Base-by-base conservation (phyloP, 2,888 invertebrate genomes). In the Scrobipalpa costella region DNA sequence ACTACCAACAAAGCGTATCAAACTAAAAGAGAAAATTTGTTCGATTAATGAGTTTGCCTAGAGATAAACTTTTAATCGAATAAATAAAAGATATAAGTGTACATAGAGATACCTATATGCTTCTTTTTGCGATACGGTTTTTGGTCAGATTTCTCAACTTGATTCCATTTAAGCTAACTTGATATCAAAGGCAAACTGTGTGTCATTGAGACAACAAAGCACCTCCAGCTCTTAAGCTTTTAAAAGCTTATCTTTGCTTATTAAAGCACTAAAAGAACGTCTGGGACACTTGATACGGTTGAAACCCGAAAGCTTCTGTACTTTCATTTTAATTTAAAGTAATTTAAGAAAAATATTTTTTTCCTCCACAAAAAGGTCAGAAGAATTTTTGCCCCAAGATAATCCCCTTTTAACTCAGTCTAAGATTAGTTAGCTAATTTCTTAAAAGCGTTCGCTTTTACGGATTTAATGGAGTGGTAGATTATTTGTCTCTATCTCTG, bases 381-480 rank as follows among this genome's bases (percentile, higher is more conserved):
- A 67, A 65, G 63, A 63, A 61, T 71, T 73, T 74, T 73, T 71
- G 70, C 74, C 67, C 67, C 69, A 61, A 72, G 67, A 73, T 82
- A 84, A 84, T 80, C 80, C 75, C 71, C 76, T 79, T 78, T 78
- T 76, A 81, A 77, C 78, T 75, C 73, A 73, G 73, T 71, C 72
- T 73, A 70, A 82, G 85, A 86, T 86, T 85, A 86, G 82, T 79
- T 74, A 66, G 79, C 84, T 85, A 86, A 86, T 87, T 85, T 86
- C 83, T 83, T 86, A 83, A 88, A 87, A 86, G 86, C 86, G 77
- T 83, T 83, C 80, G 76, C 80, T 82, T 84, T 83, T 80, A 73
- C 74, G 79, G 83, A 84, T 86, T 88, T 88, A 88, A 85, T 86
- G 85, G 84, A 84, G 81, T 83, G 78, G 75, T 69, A 80, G 86